Evolutionary conservation across 2,797 vertebrate genomes (phyloP).

Genomic region (Poecile montanus): DNA sequence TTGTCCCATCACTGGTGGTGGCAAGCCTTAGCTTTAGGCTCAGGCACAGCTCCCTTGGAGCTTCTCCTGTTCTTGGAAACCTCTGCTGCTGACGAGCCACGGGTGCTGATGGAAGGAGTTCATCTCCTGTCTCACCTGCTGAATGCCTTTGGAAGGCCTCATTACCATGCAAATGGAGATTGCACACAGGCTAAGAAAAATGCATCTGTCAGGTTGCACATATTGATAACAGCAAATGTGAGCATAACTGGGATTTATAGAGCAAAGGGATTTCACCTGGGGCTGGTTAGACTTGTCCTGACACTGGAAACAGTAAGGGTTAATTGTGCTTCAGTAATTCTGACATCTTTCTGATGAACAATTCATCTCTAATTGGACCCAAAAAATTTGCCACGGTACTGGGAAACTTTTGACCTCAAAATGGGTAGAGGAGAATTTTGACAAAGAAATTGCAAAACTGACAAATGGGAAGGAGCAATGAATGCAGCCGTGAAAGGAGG

Average conservation of each 20-base stretch:
- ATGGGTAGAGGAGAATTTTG: background rate
- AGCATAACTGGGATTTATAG: background rate
- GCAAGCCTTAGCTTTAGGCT: background rate
- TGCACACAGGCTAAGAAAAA: slow-evolving; percentile 2
- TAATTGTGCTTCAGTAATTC: slow-evolving; percentile 21
- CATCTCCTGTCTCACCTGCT: slow-evolving; percentile 2
- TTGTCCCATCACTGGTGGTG: background rate
- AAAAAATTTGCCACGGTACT: background rate
- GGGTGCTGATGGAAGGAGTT: background rate
- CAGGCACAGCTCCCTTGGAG: background rate
- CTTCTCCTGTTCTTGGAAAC: background rate
- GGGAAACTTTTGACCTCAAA: background rate
- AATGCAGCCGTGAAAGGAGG: background rate
- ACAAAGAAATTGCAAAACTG: background rate
- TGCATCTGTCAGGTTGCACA: background rate
- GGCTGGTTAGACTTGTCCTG: background rate
- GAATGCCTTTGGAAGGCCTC: background rate
- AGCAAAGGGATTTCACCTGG: background rate
- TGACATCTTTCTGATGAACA: background rate
- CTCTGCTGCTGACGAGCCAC: background rate
- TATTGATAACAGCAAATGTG: background rate
- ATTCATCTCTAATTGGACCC: background rate
- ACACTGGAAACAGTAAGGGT: background rate
- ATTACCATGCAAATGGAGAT: slow-evolving; percentile 50
- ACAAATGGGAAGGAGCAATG: background rate